phyloP scores from a whole-genome alignment of 2,113 vertebrate genomes.

The Chloropsis hardwickii region DNA sequence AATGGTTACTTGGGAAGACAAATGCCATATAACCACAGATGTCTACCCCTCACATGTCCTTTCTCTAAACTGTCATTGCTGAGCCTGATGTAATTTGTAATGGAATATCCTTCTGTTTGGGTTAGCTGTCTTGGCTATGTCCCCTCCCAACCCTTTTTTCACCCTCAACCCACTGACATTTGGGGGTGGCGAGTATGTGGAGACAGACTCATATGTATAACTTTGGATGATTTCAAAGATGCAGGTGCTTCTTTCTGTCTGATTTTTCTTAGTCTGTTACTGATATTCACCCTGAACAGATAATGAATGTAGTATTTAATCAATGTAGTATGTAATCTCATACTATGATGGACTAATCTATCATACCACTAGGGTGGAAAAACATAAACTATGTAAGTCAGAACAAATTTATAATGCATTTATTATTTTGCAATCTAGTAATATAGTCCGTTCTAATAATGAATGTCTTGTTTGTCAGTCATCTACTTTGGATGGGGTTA shows the following conservation, averaged over 20 bases:
- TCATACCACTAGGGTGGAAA: background rate
- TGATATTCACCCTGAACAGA: background rate
- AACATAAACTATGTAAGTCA: background rate
- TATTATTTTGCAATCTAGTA: background rate
- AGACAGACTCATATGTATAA: background rate
- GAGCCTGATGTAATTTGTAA: background rate
- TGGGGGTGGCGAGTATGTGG: fast-evolving
- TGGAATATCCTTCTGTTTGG: background rate
- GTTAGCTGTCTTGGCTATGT: background rate
- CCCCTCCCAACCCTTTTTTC: background rate
- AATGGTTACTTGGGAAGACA: background rate
- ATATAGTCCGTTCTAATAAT: background rate
- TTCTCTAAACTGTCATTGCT: background rate
- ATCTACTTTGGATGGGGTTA: background rate
- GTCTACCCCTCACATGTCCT: background rate
- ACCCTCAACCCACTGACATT: background rate
- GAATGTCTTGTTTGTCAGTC: background rate
- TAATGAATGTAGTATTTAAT: background rate
- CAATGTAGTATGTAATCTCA: background rate
- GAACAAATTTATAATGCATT: background rate
- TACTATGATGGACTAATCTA: background rate
- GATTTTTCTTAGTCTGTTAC: background rate
- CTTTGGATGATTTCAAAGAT: background rate
- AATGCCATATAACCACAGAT: background rate
- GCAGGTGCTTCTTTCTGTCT: background rate